Percentiles rank a stretch among this genome's conserved stretches.
phyloP scores from a whole-genome alignment of 2,113 vertebrate species.

The Antechinus flavipes region DNA sequence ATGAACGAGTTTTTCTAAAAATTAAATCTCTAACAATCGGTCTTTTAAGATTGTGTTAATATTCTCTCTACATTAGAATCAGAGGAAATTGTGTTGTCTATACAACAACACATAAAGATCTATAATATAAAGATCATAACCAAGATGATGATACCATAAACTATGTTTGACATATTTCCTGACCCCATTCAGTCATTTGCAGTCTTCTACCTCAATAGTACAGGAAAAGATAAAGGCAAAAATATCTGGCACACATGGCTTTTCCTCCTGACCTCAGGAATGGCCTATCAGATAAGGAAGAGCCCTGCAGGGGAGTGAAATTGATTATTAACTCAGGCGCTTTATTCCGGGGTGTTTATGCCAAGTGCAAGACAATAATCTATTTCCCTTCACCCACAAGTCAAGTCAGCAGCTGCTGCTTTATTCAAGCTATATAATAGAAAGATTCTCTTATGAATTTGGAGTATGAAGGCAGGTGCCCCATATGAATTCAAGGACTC shows the following conservation, averaged over 20 bases:
- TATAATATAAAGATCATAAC: background rate
- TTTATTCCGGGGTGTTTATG: constrained; percentile 37
- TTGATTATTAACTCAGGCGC: constrained; percentile 48
- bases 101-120: background rate
- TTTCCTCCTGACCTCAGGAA: constrained; percentile 37
- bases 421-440: constrained; percentile 49
- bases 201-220: constrained; percentile 16
- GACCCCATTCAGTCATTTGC: background rate
- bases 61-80: background rate
- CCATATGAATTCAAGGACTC: constrained; percentile 35
- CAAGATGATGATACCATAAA: background rate
- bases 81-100: background rate
- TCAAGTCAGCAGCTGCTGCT: constrained; percentile 59
- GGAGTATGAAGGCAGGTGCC: constrained; percentile 63
- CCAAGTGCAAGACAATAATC: constrained; percentile 56
- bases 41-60: background rate
- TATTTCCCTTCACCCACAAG: constrained; percentile 23
- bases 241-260: background rate
- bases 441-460: constrained; percentile 62
- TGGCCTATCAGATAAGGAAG: background rate
- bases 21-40: background rate
- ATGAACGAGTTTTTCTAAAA: background rate
- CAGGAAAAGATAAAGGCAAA: constrained; percentile 33
- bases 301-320: constrained; percentile 39
- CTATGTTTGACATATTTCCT: background rate